A percentile compares a stretch with the other conserved stretches of the same genome.
Evolutionary conservation across 2,888 invertebrate species (phyloP).

Genomic region (Cynaeus angustus): DNA sequence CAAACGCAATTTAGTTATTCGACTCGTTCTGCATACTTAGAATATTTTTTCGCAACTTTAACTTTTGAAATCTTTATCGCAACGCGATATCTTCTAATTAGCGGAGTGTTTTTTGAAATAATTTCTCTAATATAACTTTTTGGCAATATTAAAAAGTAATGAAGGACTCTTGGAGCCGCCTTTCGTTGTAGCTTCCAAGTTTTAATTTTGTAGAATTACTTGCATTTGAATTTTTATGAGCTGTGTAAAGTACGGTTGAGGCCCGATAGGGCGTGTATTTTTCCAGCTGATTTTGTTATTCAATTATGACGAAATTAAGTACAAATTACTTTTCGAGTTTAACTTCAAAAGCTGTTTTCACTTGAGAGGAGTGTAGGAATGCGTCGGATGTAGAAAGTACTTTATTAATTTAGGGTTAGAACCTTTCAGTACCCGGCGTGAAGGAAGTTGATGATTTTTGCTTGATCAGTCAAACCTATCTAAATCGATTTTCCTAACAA

Average conservation of each 20-base stretch:
- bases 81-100: too few relatives aligned
- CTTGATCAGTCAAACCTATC: constrained; percentile 49
- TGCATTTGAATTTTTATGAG: constrained; percentile 19
- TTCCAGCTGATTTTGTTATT: constrained; percentile 36
- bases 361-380: constrained; percentile 42
- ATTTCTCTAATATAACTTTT: too few relatives aligned
- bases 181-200: not conserved
- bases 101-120: too few relatives aligned
- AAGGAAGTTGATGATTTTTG: constrained; percentile 42
- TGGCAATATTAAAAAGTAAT: too few relatives aligned
- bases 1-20: too few relatives aligned
- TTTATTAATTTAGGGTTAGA: constrained; percentile 45
- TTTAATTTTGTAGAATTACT: constrained; percentile 12
- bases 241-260: constrained; percentile 11
- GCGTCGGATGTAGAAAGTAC: constrained; percentile 40
- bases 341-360: constrained; percentile 46
- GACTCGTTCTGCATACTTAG: too few relatives aligned
- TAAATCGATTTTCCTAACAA: constrained; percentile 48
- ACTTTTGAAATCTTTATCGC: not conserved
- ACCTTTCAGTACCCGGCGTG: constrained; percentile 20
- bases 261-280: constrained; percentile 20
- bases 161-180: not conserved
- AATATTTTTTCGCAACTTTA: not conserved
- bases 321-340: constrained; percentile 44
- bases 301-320: constrained; percentile 45